Evolutionary conservation across 2,797 vertebrate species (phyloP), one percentile per base, ranked within the genome.

Genomic region (Lepidocolaptes lacrymiger): DNA sequence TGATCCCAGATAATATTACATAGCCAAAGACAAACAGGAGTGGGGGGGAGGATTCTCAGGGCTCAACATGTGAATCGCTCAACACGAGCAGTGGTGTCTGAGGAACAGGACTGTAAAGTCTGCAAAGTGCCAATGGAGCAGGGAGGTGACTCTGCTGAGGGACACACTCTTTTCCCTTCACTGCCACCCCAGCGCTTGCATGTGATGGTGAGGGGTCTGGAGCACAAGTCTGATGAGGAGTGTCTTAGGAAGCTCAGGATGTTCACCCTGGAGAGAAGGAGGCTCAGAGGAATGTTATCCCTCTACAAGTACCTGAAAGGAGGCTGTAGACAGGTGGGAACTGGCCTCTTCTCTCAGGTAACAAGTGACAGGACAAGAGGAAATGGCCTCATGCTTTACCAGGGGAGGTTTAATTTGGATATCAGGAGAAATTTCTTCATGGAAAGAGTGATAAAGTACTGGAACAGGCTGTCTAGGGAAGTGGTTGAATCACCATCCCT

Each of bases 161-260:
- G 26, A 58, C 14, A 10, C 0, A 0, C 2, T 61, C 58, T 64
- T 43, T 27, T 17, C 32, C 24, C 66, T 64, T 36, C 10, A 1
- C 18, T 88, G 17, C 10, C 52, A 62, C 8, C 8, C 28, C 28
- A 27, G 11, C 1, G 1, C 11, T 63, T 67, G 34, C 18, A 26
- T 14, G 17, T 21, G 34, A 48, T 48, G n/a, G 6, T 48, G 43
- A 26, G 32, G 63, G 8, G 4, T 36, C 63, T 20, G 44, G 44
- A 67, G 24, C n/a, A 27, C 24, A 46, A 44, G 32, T 34, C 22
- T 44, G 22, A 34, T 14, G 16, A 66, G 6, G 9, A 23, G 30
- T 14, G 10, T 6, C 32, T 66, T 17, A 66, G 12, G 44, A 8
- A 48, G 17, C 23, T 34, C 32, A 23, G 32, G 17, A 26, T 34